Percentiles rank a stretch among this genome's conserved stretches.
Conservation (phyloP, 2,113 vertebrate species). For the Cathartes aura region DNA sequence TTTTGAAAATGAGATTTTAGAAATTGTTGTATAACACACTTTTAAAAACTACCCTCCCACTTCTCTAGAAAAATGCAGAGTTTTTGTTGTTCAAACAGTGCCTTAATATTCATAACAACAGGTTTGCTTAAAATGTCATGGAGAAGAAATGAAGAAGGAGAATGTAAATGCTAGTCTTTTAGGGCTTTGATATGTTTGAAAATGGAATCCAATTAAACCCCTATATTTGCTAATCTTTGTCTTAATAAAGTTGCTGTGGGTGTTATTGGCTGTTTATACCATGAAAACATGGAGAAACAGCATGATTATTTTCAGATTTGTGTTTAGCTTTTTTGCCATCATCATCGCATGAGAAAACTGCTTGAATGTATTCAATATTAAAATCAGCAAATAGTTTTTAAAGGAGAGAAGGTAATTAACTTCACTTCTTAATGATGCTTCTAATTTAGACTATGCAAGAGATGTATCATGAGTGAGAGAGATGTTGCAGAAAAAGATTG, state of each 20-base stretch:
- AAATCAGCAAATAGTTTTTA: slow-evolving; percentile 13
- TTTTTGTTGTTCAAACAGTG: not conserved
- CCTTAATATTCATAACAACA: not conserved
- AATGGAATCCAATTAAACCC: not conserved
- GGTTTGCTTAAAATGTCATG: not conserved
- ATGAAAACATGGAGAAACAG: not conserved
- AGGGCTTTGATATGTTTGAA: not conserved
- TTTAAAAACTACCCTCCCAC: not conserved
- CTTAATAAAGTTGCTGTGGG: not conserved
- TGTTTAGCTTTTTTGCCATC: not conserved
- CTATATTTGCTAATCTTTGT: not conserved
- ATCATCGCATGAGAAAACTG: not conserved
- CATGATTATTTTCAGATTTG: slow-evolving; percentile 22
- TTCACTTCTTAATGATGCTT: slow-evolving; percentile 15
- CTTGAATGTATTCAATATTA: not conserved
- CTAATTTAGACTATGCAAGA: slow-evolving; percentile 4
- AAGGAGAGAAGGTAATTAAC: slow-evolving; percentile 22
- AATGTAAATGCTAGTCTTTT: not conserved
- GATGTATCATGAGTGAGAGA: not conserved
- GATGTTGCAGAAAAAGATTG: not conserved
- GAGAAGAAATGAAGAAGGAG: not conserved
- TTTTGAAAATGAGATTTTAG: not conserved
- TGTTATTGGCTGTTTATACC: not conserved
- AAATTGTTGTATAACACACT: not conserved
- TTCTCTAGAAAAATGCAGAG: not conserved